Conservation (phyloP, 2,797 vertebrate genomes). For the Botia kubotai region DNA sequence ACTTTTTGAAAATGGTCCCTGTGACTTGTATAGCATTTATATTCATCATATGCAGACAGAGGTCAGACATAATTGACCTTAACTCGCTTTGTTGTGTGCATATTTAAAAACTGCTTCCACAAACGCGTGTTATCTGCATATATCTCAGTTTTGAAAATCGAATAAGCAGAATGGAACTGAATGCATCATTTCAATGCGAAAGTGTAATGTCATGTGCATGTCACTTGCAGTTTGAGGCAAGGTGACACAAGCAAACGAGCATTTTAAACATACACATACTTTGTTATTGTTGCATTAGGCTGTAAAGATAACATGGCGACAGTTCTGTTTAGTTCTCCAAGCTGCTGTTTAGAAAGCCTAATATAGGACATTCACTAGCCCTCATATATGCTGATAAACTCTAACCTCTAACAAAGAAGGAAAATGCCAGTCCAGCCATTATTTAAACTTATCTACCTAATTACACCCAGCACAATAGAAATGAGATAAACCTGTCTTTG, state of each 20-base stretch:
- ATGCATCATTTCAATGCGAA: neutral
- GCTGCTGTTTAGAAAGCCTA: conserved; percentile 55
- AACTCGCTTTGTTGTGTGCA: neutral
- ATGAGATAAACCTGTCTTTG: conserved; percentile 61
- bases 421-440: conserved; percentile 51
- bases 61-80: neutral
- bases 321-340: conserved; percentile 48
- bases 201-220: neutral
- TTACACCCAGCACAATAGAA: conserved; percentile 57
- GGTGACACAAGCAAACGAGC: conserved; percentile 51
- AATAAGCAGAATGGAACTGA: neutral
- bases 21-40: neutral
- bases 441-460: conserved; percentile 59
- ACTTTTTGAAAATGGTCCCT: too few relatives aligned
- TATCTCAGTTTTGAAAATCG: neutral
- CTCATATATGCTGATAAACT: conserved; percentile 55
- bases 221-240: conserved; percentile 38
- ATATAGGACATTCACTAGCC: conserved; percentile 50
- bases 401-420: conserved; percentile 35
- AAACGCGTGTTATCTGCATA: neutral
- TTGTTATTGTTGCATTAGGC: conserved; percentile 46
- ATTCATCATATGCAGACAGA: conserved; percentile 26
- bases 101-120: conserved; percentile 17
- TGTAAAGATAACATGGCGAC: conserved; percentile 59
- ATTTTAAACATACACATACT: conserved; percentile 39